A percentile compares a stretch with the other conserved stretches of the same genome.
Evolutionary conservation across 2,888 invertebrate species (phyloP).

Genomic region (Drosophila buzzatii): DNA sequence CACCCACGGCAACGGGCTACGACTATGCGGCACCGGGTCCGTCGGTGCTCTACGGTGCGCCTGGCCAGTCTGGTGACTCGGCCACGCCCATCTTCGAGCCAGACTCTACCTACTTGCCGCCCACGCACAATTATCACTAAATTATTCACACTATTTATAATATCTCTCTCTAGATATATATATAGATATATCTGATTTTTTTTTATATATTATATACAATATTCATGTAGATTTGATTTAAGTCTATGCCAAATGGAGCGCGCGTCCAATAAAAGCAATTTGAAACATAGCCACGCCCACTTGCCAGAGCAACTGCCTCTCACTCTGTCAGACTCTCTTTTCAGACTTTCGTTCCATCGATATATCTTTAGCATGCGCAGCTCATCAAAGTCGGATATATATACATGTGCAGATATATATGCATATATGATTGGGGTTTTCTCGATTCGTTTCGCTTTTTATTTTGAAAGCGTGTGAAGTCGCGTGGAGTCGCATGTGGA

Average conservation of each 20-base stretch:
- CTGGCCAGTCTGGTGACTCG: conserved; percentile 58
- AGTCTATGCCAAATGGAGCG: conserved; percentile 7
- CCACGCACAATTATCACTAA: conserved; percentile 66
- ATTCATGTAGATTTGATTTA: conserved; percentile 10
- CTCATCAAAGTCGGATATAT: conserved; percentile 20
- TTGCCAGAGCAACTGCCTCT: neutral
- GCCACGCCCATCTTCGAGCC: conserved; percentile 69
- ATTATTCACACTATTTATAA: conserved; percentile 15
- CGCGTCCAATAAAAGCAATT: conserved; percentile 26
- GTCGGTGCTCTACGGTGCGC: conserved; percentile 60
- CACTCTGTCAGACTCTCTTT: neutral
- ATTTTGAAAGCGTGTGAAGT: conserved; percentile 56
- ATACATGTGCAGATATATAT: neutral
- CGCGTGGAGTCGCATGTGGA: conserved; percentile 13
- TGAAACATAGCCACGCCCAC: conserved; percentile 13
- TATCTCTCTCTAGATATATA: conserved; percentile 1
- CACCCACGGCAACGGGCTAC: conserved; percentile 65
- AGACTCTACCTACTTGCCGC: conserved; percentile 69
- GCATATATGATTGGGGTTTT: neutral
- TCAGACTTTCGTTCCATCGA: conserved; percentile 2
- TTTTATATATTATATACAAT: conserved; percentile 5
- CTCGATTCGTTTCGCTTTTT: conserved; percentile 47
- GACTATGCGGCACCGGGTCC: conserved; percentile 68
- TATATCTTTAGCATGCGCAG: conserved; percentile 37
- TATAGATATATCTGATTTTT: conserved; percentile 5